Evolutionary conservation across 1,140 invertebrate genomes (phyloP).

Genomic region (Euglossa dilemma): DNA sequence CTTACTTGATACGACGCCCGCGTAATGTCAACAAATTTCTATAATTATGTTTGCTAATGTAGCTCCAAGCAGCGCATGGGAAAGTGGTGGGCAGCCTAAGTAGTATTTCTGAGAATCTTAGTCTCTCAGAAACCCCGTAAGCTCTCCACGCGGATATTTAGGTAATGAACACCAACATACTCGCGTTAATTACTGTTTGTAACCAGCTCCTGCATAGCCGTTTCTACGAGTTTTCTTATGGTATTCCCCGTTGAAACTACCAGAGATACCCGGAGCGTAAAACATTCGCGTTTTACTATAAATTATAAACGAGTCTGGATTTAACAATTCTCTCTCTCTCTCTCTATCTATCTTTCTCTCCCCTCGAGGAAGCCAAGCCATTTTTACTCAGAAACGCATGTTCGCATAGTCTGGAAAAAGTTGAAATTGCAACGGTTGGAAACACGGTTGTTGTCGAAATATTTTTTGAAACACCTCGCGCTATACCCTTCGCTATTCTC

Average conservation of each 20-base stretch:
- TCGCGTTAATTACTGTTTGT: conserved; percentile 45
- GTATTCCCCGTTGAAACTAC: neutral
- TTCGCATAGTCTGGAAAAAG: neutral
- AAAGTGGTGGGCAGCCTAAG: conserved; percentile 36
- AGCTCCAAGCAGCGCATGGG: neutral
- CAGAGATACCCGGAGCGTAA: neutral
- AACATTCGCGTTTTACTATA: neutral
- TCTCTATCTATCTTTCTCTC: too few relatives aligned
- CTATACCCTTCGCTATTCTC: too few relatives aligned
- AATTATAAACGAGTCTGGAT: neutral
- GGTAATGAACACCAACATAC: conserved; percentile 42
- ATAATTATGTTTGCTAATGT: conserved; percentile 51
- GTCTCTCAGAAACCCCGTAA: conserved; percentile 38
- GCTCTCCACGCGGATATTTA: conserved; percentile 36
- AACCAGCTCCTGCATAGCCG: neutral
- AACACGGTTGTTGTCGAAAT: too few relatives aligned
- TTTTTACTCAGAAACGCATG: neutral
- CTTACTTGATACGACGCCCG: conserved; percentile 5
- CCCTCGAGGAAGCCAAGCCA: too few relatives aligned
- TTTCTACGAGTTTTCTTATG: conserved; percentile 27
- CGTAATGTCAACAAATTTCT: conserved; percentile 46
- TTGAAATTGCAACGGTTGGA: neutral
- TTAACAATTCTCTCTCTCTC: too few relatives aligned
- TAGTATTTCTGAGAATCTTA: conserved; percentile 51
- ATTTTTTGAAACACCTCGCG: neutral